These are phyloP conservation scores for Pandemis corylana DNA, from an alignment of 2,888 invertebrate genomes.

Conservation along the genomic window DNA sequence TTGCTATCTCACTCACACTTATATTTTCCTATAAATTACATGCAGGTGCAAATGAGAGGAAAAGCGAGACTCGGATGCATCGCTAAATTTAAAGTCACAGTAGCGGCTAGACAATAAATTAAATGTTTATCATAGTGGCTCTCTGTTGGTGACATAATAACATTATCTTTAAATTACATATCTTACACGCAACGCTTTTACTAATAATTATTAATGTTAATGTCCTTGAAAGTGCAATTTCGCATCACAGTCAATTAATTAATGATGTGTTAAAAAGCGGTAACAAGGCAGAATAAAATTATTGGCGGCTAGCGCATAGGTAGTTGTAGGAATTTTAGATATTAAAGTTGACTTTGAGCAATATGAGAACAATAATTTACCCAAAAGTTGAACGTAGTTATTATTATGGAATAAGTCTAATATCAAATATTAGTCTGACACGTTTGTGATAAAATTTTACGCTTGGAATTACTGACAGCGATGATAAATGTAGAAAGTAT, in stretches of 20 bases:
- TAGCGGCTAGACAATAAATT: slow-evolving; percentile 3
- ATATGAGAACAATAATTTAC: slow-evolving; percentile 15
- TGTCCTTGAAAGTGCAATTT: slow-evolving; percentile 15
- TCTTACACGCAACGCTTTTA: slow-evolving; percentile 1
- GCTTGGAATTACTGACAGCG: slow-evolving; percentile 18
- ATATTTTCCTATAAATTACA: not conserved
- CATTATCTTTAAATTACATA: slow-evolving; percentile 19
- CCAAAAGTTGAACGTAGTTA: not conserved
- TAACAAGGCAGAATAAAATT: slow-evolving; percentile 17
- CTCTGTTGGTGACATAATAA: slow-evolving; percentile 16
- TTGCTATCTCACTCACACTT: not conserved
- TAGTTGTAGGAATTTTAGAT: slow-evolving; percentile 7
- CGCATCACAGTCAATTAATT: slow-evolving; percentile 29
- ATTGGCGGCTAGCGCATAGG: slow-evolving; percentile 1
- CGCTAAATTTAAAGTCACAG: not conserved
- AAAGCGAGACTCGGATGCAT: not conserved
- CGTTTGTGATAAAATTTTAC: slow-evolving; percentile 29
- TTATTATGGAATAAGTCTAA: slow-evolving; percentile 20
- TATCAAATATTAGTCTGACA: slow-evolving; percentile 32
- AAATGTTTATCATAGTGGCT: not conserved
- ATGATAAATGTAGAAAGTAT: slow-evolving; percentile 8
- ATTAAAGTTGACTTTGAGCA: not conserved
- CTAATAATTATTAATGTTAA: not conserved
- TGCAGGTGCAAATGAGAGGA: not conserved
- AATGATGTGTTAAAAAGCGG: slow-evolving; percentile 27